Conservation (phyloP, 2,888 invertebrate species). For the Eristalis intricaria region DNA sequence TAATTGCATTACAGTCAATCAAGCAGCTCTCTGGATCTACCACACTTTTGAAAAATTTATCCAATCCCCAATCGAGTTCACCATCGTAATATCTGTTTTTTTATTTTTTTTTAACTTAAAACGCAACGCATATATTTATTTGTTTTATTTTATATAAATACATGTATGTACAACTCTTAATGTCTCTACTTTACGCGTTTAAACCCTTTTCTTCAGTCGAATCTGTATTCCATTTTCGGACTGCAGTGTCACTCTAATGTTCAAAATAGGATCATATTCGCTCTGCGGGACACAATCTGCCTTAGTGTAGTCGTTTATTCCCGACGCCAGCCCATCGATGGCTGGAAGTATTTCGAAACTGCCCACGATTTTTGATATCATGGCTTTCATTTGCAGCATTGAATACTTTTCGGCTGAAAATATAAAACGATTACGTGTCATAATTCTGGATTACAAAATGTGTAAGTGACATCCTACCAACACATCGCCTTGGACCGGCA, state of each 20-base stretch:
- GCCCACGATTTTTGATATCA: constrained; percentile 82
- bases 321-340: constrained; percentile 79
- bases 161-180: background rate
- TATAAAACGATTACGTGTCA: background rate
- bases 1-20: too few species aligned
- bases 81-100: too few species aligned
- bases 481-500: constrained; percentile 84
- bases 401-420: constrained; percentile 81
- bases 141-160: background rate
- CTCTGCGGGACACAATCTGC: constrained; percentile 74
- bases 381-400: constrained; percentile 83
- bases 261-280: constrained; percentile 79
- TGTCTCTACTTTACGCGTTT: background rate
- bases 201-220: constrained; percentile 74
- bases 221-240: constrained; percentile 82
- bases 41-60: too few species aligned
- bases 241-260: constrained; percentile 81
- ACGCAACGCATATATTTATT: too few species aligned
- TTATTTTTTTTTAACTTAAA: background rate
- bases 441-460: background rate
- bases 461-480: constrained; percentile 71
- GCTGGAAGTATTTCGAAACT: constrained; percentile 81
- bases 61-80: too few species aligned
- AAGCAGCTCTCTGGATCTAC: too few species aligned
- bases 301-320: constrained; percentile 73